Evolutionary conservation across 37 sponge, comb jelly and placozoan genomes (phyloP).

Genomic region (Diacarnus erythraeanus): DNA sequence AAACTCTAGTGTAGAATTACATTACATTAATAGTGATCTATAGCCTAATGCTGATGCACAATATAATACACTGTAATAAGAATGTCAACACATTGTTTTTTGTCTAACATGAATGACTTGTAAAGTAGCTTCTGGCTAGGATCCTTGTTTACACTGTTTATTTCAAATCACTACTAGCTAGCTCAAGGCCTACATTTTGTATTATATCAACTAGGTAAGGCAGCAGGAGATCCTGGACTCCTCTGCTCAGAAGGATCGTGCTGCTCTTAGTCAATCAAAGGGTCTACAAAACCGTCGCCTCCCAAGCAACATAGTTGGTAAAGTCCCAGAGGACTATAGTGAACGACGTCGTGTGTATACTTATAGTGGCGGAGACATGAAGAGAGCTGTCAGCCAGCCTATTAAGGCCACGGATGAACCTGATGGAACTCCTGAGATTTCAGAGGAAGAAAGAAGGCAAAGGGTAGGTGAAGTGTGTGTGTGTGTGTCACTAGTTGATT

Average conservation of each 20-base stretch:
- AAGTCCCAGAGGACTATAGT: conserved; percentile 36
- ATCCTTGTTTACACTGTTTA: no score
- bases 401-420: conserved; percentile 12
- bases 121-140: no score
- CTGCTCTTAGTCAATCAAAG: conserved; percentile 43
- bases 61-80: no score
- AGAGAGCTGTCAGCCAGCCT: not conserved
- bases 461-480: conserved; percentile 37
- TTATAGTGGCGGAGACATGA: not conserved
- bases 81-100: no score
- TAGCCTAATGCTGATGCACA: no score
- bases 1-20: no score
- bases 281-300: conserved; percentile 52
- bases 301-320: conserved; percentile 27
- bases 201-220: conserved; percentile 18
- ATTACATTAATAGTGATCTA: no score
- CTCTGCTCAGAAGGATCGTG: conserved; percentile 56
- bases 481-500: no score
- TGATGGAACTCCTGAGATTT: conserved; percentile 13
- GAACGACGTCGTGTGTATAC: conserved; percentile 4
- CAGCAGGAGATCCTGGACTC: conserved; percentile 53
- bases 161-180: no score
- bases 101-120: no score
- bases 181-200: not conserved
- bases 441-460: conserved; percentile 53